phyloP scores from a whole-genome alignment of 1,140 invertebrate genomes.

The Dysdera silvatica region DNA sequence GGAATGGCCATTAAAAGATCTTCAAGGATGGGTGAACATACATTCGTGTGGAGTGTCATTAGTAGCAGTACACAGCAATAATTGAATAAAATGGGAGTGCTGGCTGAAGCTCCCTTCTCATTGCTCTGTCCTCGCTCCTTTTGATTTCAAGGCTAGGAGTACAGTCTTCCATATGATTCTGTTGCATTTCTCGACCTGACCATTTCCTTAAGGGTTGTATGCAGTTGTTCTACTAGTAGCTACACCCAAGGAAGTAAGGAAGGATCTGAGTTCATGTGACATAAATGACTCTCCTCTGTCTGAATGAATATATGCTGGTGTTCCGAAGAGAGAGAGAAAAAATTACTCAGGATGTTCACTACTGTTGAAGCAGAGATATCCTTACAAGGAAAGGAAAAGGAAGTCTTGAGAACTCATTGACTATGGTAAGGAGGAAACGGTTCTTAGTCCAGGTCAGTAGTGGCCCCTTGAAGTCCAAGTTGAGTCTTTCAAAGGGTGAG shows the following conservation, averaged over 20 bases:
- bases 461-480: slow-evolving; percentile 38
- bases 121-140: slow-evolving; percentile 5
- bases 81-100: slow-evolving; percentile 16
- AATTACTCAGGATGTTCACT: slow-evolving; percentile 29
- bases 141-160: slow-evolving; percentile 14
- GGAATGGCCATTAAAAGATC: background rate
- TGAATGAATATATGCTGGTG: slow-evolving; percentile 33
- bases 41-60: slow-evolving; percentile 21
- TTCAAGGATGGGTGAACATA: background rate
- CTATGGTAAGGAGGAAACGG: slow-evolving; percentile 35
- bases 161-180: slow-evolving; percentile 33
- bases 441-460: slow-evolving; percentile 33
- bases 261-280: slow-evolving; percentile 30
- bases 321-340: slow-evolving; percentile 35
- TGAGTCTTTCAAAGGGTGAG: background rate
- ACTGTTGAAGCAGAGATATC: slow-evolving; percentile 33
- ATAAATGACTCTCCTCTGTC: slow-evolving; percentile 31
- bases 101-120: slow-evolving; percentile 9
- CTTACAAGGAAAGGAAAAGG: slow-evolving; percentile 36
- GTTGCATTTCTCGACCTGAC: slow-evolving; percentile 30
- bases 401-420: slow-evolving; percentile 40
- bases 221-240: slow-evolving; percentile 29
- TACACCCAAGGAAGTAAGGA: slow-evolving; percentile 14
- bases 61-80: slow-evolving; percentile 24
- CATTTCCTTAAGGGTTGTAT: slow-evolving; percentile 26